Percentiles rank a stretch among this genome's conserved stretches.
Conservation (phyloP, 2,888 invertebrate species). For the Apantesis nais region DNA sequence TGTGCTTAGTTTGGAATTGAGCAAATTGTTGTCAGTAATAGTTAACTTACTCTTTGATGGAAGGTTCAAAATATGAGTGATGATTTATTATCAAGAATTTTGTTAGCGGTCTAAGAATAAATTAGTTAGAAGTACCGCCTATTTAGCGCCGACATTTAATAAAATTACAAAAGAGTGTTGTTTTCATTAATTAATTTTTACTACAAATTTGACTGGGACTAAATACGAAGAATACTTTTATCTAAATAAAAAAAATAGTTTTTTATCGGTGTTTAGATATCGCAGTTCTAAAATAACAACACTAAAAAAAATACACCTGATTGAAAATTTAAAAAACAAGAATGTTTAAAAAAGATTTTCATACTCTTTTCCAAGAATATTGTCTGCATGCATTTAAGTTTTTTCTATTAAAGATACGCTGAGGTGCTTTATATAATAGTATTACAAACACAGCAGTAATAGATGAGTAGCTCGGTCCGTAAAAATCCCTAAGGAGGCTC, state of each 20-base stretch:
- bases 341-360: background rate
- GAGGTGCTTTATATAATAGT: background rate
- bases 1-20: conserved; percentile 6
- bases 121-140: background rate
- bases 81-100: background rate
- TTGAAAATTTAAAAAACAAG: background rate
- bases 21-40: conserved; percentile 7
- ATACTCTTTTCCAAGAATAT: background rate
- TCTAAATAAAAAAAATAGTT: background rate
- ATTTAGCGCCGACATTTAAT: no score
- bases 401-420: background rate
- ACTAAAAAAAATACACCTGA: background rate
- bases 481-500: background rate
- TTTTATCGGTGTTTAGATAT: no score
- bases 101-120: background rate
- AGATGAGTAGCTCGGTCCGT: background rate
- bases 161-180: no score
- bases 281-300: no score
- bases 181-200: background rate
- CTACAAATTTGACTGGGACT: background rate
- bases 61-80: background rate
- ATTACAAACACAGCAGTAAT: background rate
- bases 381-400: background rate
- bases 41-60: background rate
- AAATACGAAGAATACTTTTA: background rate